Evolutionary conservation across 1,140 invertebrate genomes (phyloP).

Genomic region (Venturia canescens): DNA sequence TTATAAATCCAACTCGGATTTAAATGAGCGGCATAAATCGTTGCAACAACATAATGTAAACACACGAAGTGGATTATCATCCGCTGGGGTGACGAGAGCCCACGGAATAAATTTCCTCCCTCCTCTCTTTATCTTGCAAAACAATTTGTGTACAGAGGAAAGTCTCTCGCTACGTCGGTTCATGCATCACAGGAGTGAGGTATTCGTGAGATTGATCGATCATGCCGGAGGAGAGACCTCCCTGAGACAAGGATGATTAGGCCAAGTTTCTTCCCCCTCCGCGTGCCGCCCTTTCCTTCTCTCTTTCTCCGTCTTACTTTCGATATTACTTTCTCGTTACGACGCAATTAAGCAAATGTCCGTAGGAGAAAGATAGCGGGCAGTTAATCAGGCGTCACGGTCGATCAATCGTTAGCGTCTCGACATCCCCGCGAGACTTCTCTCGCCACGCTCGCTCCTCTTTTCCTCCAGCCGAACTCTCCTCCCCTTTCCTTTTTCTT

Average conservation of each 20-base stretch:
- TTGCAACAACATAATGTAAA: too few relatives aligned
- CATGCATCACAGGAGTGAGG: slow-evolving; percentile 31
- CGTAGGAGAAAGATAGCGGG: slow-evolving; percentile 43
- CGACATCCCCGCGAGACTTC: slow-evolving; percentile 3
- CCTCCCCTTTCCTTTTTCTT: neutral
- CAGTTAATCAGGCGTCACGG: slow-evolving; percentile 44
- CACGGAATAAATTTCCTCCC: slow-evolving; percentile 30
- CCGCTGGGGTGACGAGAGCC: slow-evolving; percentile 19
- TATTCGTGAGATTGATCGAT: slow-evolving; percentile 43
- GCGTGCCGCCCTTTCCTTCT: neutral
- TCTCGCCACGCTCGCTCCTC: neutral
- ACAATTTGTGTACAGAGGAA: slow-evolving; percentile 39
- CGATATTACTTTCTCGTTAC: slow-evolving; percentile 24
- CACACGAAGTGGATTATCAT: slow-evolving; percentile 21
- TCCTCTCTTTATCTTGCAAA: neutral
- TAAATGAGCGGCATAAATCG: neutral
- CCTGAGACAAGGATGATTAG: slow-evolving; percentile 42
- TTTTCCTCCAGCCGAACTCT: neutral
- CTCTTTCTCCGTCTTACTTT: neutral
- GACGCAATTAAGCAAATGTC: slow-evolving; percentile 46
- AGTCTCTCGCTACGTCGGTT: slow-evolving; percentile 13
- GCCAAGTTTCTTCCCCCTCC: slow-evolving; percentile 6
- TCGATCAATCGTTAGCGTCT: slow-evolving; percentile 39
- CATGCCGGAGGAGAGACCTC: slow-evolving; percentile 42
- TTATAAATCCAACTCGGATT: neutral